Evolutionary conservation across 2,113 vertebrate genomes (phyloP), one percentile per base, ranked within the genome.

Genomic region (Blennius ocellaris): DNA sequence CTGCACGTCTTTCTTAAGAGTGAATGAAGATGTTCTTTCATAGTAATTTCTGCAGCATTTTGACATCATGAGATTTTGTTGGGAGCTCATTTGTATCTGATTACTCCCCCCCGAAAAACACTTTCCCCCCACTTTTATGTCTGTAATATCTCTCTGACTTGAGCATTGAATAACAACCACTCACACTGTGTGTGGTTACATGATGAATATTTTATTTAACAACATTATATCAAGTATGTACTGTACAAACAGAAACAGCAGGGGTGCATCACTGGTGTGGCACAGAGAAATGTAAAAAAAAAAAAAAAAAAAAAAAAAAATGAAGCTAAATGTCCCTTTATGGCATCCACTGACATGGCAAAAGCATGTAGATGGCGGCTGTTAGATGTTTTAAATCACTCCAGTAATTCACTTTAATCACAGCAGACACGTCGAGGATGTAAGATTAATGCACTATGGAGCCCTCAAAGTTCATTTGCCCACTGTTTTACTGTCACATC

Each of bases 131-230:
- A 30, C 21, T 30, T 30, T 30, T 30, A 30, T 30, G 21, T 30
- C 21, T 30, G 21, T 30, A 30, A 30, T 30, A 30, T 30, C 21
- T 30, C 21, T 30, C 21, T 30, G 21, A 30, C 21, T 30, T 45
- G 43, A 5, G 43, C 4, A 11, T 1, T 6, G 11, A 10, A 14
- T 12, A 47, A 47, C 3, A 47, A 14, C 5, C 45, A 44, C 11
- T 65, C 17, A 43, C 59, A 65, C 41, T 14, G n/a, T n/a, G 40
- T 73, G n/a, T 9, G 0, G 48, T 62, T 73, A 81, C 57, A 1
- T 69, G 54, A 62, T 77, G 48, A 66, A 56, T 71, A 71, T 58
- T 88, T 90, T 87, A 91, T 88, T 89, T 36, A 85, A 78, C 74
- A 81, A 84, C 75, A 38, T 73, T 63, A 36, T 58, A 54, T 80